Percentiles rank a stretch among this genome's conserved stretches.
These are phyloP conservation scores for Agrochola macilenta DNA, from an alignment of 2,888 invertebrate genomes.

Conservation along the genomic window DNA sequence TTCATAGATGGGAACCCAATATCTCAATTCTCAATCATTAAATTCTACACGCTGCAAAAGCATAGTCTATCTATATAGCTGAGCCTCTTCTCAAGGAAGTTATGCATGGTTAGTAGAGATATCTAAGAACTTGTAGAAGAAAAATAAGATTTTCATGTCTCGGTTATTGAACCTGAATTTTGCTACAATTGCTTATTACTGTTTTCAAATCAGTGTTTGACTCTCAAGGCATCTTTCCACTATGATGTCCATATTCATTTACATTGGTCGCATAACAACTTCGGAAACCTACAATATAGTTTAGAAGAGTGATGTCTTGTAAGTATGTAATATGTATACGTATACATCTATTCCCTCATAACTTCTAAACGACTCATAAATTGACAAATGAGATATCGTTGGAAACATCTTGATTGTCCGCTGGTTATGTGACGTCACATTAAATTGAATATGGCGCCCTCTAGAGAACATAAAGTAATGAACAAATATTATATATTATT, in stretches of 20 bases:
- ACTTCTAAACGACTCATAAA: too few relatives aligned
- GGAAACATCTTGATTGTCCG: too few relatives aligned
- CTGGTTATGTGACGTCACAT: too few relatives aligned
- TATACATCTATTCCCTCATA: too few relatives aligned
- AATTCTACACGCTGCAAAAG: conserved; percentile 19
- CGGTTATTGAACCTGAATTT: not conserved
- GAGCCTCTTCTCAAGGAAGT: not conserved
- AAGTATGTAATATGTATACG: too few relatives aligned
- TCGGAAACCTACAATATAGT: conserved; percentile 2
- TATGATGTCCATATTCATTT: not conserved
- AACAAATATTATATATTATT: too few relatives aligned
- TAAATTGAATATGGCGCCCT: too few relatives aligned
- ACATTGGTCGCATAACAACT: not conserved
- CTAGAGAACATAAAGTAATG: too few relatives aligned
- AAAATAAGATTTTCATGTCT: not conserved
- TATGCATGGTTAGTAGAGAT: not conserved
- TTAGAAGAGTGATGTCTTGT: not conserved
- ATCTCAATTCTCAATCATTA: not conserved
- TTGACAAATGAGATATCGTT: too few relatives aligned
- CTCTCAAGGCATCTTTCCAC: not conserved
- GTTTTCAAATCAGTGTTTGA: not conserved
- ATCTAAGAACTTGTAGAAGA: not conserved
- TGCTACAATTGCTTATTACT: not conserved
- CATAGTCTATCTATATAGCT: conserved; percentile 6
- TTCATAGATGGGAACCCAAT: too few relatives aligned